These are phyloP conservation scores for Chirona hameri DNA, from an alignment of 2,888 invertebrate species.

Conservation along the genomic window DNA sequence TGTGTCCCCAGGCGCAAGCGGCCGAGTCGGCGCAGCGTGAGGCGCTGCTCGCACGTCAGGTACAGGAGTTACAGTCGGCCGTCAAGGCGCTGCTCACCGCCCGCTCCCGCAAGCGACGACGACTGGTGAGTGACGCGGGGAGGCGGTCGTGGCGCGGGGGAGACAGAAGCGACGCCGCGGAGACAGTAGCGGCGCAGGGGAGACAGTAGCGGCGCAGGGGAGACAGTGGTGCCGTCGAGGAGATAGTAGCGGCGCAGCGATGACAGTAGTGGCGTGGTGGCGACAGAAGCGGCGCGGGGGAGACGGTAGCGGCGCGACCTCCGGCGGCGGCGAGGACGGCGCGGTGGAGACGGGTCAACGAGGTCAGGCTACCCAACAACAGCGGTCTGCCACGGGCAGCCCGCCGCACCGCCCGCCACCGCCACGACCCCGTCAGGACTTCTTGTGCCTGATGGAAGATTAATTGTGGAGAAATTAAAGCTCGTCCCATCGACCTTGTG, in stretches of 20 bases:
- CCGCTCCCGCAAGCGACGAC: not conserved
- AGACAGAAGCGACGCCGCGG: no score
- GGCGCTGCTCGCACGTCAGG: not conserved
- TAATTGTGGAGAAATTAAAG: conserved; percentile 8
- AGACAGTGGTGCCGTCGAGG: no score
- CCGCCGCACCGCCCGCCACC: not conserved
- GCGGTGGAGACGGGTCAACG: not conserved
- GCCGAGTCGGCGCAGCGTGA: not conserved
- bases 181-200: no score
- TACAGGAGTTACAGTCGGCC: not conserved
- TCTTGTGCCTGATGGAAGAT: conserved; percentile 8
- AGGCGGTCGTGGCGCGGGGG: not conserved
- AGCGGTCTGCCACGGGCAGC: not conserved
- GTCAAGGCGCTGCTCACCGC: not conserved
- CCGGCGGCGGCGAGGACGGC: not conserved
- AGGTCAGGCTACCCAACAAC: not conserved
- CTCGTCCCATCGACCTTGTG: not conserved
- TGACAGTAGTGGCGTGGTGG: no score
- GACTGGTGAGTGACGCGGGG: conserved; percentile 5
- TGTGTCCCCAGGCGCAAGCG: not conserved
- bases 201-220: not conserved
- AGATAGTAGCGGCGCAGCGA: no score
- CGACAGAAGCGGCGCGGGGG: no score
- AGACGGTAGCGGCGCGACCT: not conserved
- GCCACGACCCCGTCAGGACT: not conserved